Evolutionary conservation across 2,888 invertebrate genomes (phyloP).

Genomic region (Mamestra brassicae): DNA sequence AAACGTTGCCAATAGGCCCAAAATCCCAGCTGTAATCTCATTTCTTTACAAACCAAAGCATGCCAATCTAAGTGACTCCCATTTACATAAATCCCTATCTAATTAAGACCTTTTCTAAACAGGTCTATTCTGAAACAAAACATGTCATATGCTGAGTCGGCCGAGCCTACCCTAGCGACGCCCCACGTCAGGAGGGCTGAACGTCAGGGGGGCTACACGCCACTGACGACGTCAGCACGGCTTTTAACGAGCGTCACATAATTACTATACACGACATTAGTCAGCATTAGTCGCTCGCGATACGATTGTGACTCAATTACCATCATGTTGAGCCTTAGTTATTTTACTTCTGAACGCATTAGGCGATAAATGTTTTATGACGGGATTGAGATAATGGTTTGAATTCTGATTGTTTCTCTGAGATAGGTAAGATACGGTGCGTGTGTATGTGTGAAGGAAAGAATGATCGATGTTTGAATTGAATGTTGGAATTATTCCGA

Average conservation of each 20-base stretch:
- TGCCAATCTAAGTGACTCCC: conserved; percentile 1
- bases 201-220: conserved; percentile 10
- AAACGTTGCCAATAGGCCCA: background rate
- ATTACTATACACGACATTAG: conserved; percentile 69
- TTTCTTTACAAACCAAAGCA: conserved; percentile 18
- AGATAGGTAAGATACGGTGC: background rate
- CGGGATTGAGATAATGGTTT: conserved; percentile 34
- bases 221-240: conserved; percentile 62
- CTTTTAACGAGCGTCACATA: conserved; percentile 70
- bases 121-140: conserved; percentile 54
- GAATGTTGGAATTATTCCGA: too few species aligned
- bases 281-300: conserved; percentile 65
- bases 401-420: conserved; percentile 26
- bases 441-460: background rate
- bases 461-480: background rate
- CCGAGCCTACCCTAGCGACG: conserved; percentile 28
- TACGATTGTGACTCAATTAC: conserved; percentile 58
- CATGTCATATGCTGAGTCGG: conserved; percentile 54
- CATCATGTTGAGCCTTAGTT: conserved; percentile 57
- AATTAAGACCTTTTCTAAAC: conserved; percentile 55
- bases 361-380: conserved; percentile 55
- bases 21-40: background rate
- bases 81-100: conserved; percentile 40
- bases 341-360: conserved; percentile 55
- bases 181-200: conserved; percentile 47